phyloP scores from a whole-genome alignment of 2,888 invertebrate species.

The Craniophora ligustri region DNA sequence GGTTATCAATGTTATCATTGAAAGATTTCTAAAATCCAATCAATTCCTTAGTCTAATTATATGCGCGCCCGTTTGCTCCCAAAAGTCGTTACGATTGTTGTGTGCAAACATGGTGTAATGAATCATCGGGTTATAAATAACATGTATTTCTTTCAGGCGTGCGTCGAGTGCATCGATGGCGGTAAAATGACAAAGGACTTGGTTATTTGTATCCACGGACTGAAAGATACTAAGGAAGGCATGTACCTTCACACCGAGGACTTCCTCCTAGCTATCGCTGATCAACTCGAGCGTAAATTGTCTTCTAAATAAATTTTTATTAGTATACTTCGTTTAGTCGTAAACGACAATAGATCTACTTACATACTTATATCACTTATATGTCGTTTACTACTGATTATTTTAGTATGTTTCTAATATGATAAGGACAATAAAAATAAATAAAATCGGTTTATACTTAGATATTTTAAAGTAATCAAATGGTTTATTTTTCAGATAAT shows the following conservation, averaged over 20 bases:
- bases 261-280: slow-evolving; percentile 94
- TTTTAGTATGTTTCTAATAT: slow-evolving; percentile 13
- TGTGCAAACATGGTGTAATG: too few species aligned
- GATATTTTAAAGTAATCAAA: slow-evolving; percentile 24
- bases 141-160: slow-evolving; percentile 86
- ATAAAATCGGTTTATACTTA: slow-evolving; percentile 9
- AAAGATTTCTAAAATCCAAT: too few species aligned
- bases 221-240: slow-evolving; percentile 93
- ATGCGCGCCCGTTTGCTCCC: too few species aligned
- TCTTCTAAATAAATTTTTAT: slow-evolving; percentile 62
- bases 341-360: slow-evolving; percentile 10
- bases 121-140: too few species aligned
- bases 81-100: too few species aligned
- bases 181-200: slow-evolving; percentile 97
- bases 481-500: slow-evolving; percentile 24
- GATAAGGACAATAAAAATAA: slow-evolving; percentile 22
- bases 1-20: too few species aligned
- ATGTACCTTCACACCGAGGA: slow-evolving; percentile 96
- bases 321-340: slow-evolving; percentile 11
- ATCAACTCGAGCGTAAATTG: slow-evolving; percentile 90
- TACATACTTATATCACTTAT: too few species aligned
- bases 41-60: too few species aligned
- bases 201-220: slow-evolving; percentile 95
- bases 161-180: slow-evolving; percentile 94
- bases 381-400: slow-evolving; percentile 17